Conservation (phyloP, 2,888 invertebrate genomes). For the Cyclophora punctaria region DNA sequence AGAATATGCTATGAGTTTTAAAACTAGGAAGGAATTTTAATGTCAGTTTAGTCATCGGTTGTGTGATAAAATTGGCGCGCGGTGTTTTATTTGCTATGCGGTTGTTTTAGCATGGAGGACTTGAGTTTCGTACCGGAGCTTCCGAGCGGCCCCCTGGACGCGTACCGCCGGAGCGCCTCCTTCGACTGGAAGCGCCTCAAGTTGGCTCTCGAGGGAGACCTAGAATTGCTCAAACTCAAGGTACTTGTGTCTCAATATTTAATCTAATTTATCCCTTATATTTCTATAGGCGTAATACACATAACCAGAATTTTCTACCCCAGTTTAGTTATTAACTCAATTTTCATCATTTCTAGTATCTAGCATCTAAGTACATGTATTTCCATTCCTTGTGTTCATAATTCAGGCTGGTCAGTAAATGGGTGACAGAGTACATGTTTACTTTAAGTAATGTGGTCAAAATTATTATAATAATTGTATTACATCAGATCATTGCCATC, state of each 20-base stretch:
- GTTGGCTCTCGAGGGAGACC: slow-evolving; percentile 84
- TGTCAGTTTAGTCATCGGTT: slow-evolving; percentile 25
- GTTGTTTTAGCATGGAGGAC: slow-evolving; percentile 61
- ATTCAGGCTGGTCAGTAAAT: no score
- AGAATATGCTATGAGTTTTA: slow-evolving; percentile 23
- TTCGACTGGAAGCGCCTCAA: slow-evolving; percentile 93
- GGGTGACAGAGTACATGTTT: no score
- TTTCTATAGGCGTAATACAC: no score
- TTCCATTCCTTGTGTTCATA: no score
- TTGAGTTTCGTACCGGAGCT: slow-evolving; percentile 79
- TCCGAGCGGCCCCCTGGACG: slow-evolving; percentile 84
- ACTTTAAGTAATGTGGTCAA: no score
- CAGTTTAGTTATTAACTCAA: no score
- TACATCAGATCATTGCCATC: no score
- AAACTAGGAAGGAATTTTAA: slow-evolving; percentile 28
- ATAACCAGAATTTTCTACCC: no score
- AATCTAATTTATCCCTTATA: background rate
- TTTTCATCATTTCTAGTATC: no score
- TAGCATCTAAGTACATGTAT: no score
- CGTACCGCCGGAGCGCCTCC: slow-evolving; percentile 84
- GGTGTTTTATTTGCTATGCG: slow-evolving; percentile 16
- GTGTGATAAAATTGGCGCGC: slow-evolving; percentile 29
- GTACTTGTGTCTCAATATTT: slow-evolving; percentile 57
- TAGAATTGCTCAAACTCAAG: slow-evolving; percentile 82
- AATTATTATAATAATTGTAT: no score